Evolutionary conservation across 2,797 vertebrate species (phyloP).

Genomic region (Dendrocincla fuliginosa): DNA sequence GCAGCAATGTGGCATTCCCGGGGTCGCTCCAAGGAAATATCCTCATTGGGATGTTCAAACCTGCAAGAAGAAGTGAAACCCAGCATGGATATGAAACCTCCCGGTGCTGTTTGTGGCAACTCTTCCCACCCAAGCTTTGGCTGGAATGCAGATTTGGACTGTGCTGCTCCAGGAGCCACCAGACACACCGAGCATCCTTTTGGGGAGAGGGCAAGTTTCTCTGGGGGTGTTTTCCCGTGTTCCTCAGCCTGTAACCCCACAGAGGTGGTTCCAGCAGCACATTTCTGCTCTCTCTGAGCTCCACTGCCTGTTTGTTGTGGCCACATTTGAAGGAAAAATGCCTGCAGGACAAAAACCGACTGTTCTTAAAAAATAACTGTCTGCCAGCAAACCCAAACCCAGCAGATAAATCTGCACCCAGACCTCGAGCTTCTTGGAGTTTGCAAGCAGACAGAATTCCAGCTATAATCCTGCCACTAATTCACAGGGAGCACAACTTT

Average conservation of each 20-base stretch:
- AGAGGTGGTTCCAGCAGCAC: neutral
- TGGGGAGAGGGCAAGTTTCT: neutral
- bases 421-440: neutral
- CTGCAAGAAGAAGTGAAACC: neutral
- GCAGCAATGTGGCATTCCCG: neutral
- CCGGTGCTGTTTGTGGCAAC: accelerated
- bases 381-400: neutral
- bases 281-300: neutral
- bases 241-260: neutral
- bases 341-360: neutral
- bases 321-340: neutral
- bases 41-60: neutral
- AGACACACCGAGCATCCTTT: neutral
- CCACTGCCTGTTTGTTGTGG: neutral
- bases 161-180: neutral
- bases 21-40: accelerated
- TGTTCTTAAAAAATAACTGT: neutral
- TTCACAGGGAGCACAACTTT: neutral
- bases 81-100: neutral
- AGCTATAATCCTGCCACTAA: neutral
- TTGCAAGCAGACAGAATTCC: neutral
- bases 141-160: neutral
- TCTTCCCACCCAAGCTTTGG: neutral
- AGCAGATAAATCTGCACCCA: neutral
- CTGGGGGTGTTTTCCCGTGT: neutral